Conservation (phyloP, 2,888 invertebrate genomes). For the Luperina nickerlii region DNA sequence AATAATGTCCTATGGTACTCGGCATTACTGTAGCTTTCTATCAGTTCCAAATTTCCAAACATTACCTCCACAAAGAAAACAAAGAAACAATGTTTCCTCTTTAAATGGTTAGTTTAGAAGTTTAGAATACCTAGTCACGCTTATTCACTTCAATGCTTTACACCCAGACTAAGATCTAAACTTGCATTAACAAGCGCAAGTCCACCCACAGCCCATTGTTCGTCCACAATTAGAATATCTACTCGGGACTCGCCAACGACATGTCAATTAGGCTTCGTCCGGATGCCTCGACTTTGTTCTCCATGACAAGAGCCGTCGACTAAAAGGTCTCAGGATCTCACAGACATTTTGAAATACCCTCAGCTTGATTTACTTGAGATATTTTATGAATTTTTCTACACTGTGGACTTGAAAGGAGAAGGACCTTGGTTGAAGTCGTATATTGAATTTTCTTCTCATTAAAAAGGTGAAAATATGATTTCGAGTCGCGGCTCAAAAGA, state of each 20-base stretch:
- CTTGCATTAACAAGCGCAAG: neutral
- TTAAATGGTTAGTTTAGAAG: neutral
- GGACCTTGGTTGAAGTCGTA: neutral
- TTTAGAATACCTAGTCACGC: neutral
- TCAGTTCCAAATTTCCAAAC: neutral
- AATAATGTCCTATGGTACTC: neutral
- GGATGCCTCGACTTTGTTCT: slow-evolving; percentile 34
- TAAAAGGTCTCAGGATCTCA: slow-evolving; percentile 7
- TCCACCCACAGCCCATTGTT: neutral
- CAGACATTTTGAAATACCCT: slow-evolving; percentile 29
- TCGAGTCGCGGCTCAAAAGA: neutral
- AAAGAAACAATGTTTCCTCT: neutral
- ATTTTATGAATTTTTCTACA: slow-evolving; percentile 9
- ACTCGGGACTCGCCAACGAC: neutral
- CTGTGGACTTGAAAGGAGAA: neutral
- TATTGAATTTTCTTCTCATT: neutral
- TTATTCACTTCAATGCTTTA: neutral
- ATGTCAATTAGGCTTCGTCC: slow-evolving; percentile 32
- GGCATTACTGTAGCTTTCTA: neutral
- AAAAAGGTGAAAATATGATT: neutral
- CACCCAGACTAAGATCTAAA: neutral
- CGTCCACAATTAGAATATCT: slow-evolving; percentile 12
- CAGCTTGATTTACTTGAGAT: slow-evolving; percentile 9
- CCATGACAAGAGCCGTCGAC: slow-evolving; percentile 35
- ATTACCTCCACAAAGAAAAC: neutral